A percentile compares a stretch with the other conserved stretches of the same genome.
These are phyloP conservation scores for Cremastinae sp. DNA, from an alignment of 2,888 invertebrate species.

Conservation along the genomic window DNA sequence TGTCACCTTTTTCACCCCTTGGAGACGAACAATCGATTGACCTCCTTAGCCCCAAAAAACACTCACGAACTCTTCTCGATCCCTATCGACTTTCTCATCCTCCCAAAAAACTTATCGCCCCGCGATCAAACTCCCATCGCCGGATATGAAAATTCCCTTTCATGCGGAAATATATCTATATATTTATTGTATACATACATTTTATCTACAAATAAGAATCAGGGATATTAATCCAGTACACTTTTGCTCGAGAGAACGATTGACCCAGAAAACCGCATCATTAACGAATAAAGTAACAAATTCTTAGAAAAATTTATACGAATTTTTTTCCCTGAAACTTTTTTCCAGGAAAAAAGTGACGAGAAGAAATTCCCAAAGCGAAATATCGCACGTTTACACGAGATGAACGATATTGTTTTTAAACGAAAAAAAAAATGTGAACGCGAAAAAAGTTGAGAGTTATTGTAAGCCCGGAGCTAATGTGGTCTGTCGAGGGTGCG, in stretches of 20 bases:
- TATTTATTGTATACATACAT: not conserved
- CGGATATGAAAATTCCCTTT: not conserved
- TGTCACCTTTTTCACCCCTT: slow-evolving; percentile 28
- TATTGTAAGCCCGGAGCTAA: slow-evolving; percentile 39
- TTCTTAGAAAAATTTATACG: no score
- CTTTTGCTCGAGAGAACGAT: not conserved
- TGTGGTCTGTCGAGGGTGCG: slow-evolving; percentile 50
- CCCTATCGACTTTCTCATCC: slow-evolving; percentile 15
- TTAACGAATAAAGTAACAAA: not conserved
- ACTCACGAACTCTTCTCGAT: slow-evolving; percentile 33
- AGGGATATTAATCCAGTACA: slow-evolving; percentile 32
- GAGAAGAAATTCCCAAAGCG: not conserved
- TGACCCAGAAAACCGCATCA: slow-evolving; percentile 17
- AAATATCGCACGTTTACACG: no score
- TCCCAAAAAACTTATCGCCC: not conserved
- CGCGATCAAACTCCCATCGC: slow-evolving; percentile 4
- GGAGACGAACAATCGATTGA: slow-evolving; percentile 53
- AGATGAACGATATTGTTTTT: not conserved
- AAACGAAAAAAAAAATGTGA: slow-evolving; percentile 33
- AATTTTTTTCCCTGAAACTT: not conserved
- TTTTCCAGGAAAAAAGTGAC: not conserved
- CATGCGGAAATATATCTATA: slow-evolving; percentile 14
- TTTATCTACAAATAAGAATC: slow-evolving; percentile 2
- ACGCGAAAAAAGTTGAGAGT: slow-evolving; percentile 35
- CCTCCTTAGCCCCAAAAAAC: slow-evolving; percentile 46